Percentiles rank a stretch among this genome's conserved stretches.
Evolutionary conservation across 2,888 invertebrate genomes (phyloP).

Genomic region (Caenorhabditis wallacei): DNA sequence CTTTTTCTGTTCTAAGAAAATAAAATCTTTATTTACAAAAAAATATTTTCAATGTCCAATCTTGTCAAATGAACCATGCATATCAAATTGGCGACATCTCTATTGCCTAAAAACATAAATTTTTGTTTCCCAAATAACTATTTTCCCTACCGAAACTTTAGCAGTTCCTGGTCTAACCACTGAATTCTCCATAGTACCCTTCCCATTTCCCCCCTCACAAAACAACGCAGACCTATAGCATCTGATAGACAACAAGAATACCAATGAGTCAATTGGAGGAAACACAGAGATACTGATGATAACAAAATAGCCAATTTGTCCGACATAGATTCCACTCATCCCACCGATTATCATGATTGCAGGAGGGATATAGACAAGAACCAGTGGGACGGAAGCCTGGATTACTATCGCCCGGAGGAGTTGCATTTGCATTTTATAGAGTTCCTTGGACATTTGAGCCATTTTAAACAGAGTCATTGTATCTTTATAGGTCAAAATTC

Average conservation of each 20-base stretch:
- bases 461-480: constrained; percentile 34
- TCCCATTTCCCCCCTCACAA: background rate
- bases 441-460: constrained; percentile 27
- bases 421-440: constrained; percentile 44
- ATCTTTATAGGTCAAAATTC: constrained; percentile 17
- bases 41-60: too few relatives aligned
- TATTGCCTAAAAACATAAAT: background rate
- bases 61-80: too few relatives aligned
- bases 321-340: constrained; percentile 33
- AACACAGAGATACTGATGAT: constrained; percentile 31
- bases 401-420: constrained; percentile 28
- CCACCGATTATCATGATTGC: constrained; percentile 31
- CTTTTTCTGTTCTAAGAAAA: too few relatives aligned
- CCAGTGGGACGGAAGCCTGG: constrained; percentile 31
- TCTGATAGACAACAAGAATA: constrained; percentile 29
- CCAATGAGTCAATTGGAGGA: constrained; percentile 33
- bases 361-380: constrained; percentile 32
- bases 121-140: background rate
- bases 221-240: constrained; percentile 31
- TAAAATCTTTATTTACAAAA: too few relatives aligned
- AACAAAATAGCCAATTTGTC: constrained; percentile 30
- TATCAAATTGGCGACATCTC: background rate
- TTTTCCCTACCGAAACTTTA: constrained; percentile 18
- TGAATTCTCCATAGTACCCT: background rate
- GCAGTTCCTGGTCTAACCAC: constrained; percentile 1